Conservation (phyloP, 1,140 invertebrate species). For the Amphibalanus amphitrite region DNA sequence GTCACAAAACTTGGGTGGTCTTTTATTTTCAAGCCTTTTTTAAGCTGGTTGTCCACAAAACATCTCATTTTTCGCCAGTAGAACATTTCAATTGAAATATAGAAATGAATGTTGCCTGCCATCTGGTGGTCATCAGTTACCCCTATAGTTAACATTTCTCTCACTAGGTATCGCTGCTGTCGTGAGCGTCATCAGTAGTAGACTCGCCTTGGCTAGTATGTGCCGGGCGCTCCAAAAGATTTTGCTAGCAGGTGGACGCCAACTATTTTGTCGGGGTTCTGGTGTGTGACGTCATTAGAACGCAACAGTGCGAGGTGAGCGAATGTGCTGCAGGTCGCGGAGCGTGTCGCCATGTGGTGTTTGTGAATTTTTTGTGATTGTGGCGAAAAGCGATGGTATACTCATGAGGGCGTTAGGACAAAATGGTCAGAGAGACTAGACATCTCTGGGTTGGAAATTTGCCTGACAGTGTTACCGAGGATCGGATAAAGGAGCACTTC, state of each 20-base stretch:
- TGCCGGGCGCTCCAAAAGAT: not conserved
- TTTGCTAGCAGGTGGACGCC: not conserved
- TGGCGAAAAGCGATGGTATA: not conserved
- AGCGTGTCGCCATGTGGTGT: not conserved
- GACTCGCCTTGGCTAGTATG: not conserved
- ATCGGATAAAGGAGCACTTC: slow-evolving; percentile 87
- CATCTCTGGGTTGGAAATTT: slow-evolving; percentile 99
- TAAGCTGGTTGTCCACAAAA: too few relatives aligned
- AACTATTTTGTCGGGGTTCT: not conserved
- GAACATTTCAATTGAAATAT: too few relatives aligned
- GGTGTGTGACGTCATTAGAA: not conserved
- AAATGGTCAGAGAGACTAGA: slow-evolving; percentile 99
- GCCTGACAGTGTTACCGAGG: slow-evolving; percentile 93
- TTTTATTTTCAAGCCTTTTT: too few relatives aligned
- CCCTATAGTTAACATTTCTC: too few relatives aligned
- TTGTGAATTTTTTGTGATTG: not conserved
- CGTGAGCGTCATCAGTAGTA: not conserved
- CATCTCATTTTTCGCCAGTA: too few relatives aligned
- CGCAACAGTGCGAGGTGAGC: not conserved
- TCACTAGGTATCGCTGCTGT: too few relatives aligned
- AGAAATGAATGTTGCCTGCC: too few relatives aligned
- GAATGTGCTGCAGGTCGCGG: not conserved
- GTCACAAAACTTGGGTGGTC: too few relatives aligned
- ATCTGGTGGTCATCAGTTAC: too few relatives aligned
- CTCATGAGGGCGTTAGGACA: slow-evolving; percentile 31